Percentiles rank a stretch among this genome's conserved stretches.
These are phyloP conservation scores for Muscicapa comitata DNA, from an alignment of 2,797 vertebrate species.

Conservation along the genomic window DNA sequence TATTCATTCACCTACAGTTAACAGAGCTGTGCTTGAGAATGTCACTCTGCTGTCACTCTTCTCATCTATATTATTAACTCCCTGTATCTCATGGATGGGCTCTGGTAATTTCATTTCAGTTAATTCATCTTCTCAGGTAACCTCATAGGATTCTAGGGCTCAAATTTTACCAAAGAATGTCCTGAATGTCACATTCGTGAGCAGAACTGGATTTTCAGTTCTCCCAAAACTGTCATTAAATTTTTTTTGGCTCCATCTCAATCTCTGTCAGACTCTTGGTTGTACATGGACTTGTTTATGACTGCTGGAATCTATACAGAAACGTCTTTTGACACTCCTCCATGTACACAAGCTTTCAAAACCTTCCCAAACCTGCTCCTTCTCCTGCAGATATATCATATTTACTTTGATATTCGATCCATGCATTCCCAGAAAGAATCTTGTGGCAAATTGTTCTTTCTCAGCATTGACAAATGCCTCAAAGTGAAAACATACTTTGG, in stretches of 20 bases:
- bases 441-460: conserved; percentile 70
- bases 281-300: neutral
- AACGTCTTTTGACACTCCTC: conserved; percentile 12
- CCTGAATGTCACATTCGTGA: neutral
- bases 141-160: neutral
- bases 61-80: neutral
- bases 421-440: conserved; percentile 35
- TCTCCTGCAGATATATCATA: conserved; percentile 28
- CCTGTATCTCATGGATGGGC: neutral
- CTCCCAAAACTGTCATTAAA: neutral
- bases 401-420: conserved; percentile 71
- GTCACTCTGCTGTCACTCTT: neutral
- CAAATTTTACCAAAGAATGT: neutral
- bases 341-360: neutral
- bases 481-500: conserved; percentile 63
- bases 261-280: neutral
- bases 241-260: neutral
- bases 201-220: neutral
- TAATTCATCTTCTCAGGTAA: neutral
- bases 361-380: neutral
- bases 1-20: neutral
- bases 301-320: conserved; percentile 54
- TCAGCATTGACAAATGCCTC: conserved; percentile 47
- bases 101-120: neutral
- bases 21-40: neutral